Base-by-base conservation (phyloP, 1,140 invertebrate species). In the Drosophila kanapiae region DNA sequence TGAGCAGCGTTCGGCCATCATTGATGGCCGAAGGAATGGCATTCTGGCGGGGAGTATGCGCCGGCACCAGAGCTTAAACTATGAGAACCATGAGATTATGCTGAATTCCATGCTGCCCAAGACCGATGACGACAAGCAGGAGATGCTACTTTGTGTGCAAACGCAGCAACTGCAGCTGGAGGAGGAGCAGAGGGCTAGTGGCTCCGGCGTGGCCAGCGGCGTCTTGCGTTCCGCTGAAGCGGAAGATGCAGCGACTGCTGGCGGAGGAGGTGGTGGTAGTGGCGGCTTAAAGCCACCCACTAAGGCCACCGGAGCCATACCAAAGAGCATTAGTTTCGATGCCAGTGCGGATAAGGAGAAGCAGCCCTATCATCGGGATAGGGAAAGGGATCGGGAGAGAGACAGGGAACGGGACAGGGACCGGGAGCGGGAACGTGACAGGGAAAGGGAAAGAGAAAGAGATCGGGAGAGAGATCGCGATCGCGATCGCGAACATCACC, bases 301-400 rank as follows among this genome's bases (percentile, higher is more conserved):
- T 13, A 93, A 94, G 13, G 96, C 96, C 0, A 97, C 96, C 0
- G 97, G 97, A 7, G 96, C 97, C 1, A 98, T 98, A 90, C 97
- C 97, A 8, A 98, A 98, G 93, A 98, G 97, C 80, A 98, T 98
- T 75, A 98, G 96, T 86, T 98, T 98, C 87, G 97, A 98, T 93
- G 97, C 97, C 92, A 97, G 96, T 5, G 97, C 97, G 1, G 97
- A 98, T 84, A 96, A 97, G 74, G 76, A 86, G 29, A 80, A 85
- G 49, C 76, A 79, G 47, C 75, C 69, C 2, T 59, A 38, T 6
- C 71, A 79, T 18, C 77, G 47, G 3, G 43, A 65, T 38, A 38
- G 42, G 16, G 53, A 74, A 1, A 31, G 74, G 7, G 57, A 75
- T 8, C 37, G 70, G 18, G 71, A 72, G 2, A 37, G 70, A 11